A percentile compares a stretch with the other conserved stretches of the same genome.
Evolutionary conservation across 2,888 invertebrate species (phyloP).

Genomic region (Aspidiotus rigidus): DNA sequence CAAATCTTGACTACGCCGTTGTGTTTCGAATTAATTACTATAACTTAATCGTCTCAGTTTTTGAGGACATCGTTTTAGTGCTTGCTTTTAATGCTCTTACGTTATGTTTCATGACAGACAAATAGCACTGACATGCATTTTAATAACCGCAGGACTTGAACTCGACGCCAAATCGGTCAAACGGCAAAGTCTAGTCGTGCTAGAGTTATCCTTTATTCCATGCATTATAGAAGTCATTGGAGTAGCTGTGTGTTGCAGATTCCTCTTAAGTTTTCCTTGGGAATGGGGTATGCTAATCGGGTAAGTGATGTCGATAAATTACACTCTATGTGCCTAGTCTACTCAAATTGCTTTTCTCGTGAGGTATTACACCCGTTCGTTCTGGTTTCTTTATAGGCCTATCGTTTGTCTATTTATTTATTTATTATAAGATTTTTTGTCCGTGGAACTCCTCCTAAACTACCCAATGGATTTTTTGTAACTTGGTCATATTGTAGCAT

Average conservation of each 20-base stretch:
- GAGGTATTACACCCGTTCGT: too few relatives aligned
- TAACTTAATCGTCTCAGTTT: too few relatives aligned
- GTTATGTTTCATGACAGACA: constrained; percentile 42
- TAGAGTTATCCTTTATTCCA: constrained; percentile 47
- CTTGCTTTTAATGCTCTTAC: neutral
- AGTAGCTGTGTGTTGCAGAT: constrained; percentile 39
- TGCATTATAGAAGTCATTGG: constrained; percentile 46
- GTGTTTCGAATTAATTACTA: too few relatives aligned
- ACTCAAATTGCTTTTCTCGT: too few relatives aligned
- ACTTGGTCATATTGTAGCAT: too few relatives aligned
- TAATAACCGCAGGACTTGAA: constrained; percentile 49
- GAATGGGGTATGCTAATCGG: constrained; percentile 44
- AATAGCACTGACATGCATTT: constrained; percentile 48
- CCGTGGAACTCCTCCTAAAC: too few relatives aligned
- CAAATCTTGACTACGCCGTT: too few relatives aligned
- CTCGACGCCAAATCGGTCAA: constrained; percentile 46
- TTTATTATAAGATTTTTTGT: too few relatives aligned
- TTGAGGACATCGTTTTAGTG: too few relatives aligned
- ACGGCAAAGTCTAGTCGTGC: constrained; percentile 43
- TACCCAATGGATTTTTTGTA: too few relatives aligned
- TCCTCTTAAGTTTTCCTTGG: constrained; percentile 47
- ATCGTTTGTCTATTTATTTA: too few relatives aligned
- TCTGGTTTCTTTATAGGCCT: too few relatives aligned
- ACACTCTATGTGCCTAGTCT: neutral
- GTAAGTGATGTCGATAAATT: constrained; percentile 31